These are phyloP conservation scores for Globia sparganii DNA, from an alignment of 2,888 invertebrate species.

Conservation along the genomic window DNA sequence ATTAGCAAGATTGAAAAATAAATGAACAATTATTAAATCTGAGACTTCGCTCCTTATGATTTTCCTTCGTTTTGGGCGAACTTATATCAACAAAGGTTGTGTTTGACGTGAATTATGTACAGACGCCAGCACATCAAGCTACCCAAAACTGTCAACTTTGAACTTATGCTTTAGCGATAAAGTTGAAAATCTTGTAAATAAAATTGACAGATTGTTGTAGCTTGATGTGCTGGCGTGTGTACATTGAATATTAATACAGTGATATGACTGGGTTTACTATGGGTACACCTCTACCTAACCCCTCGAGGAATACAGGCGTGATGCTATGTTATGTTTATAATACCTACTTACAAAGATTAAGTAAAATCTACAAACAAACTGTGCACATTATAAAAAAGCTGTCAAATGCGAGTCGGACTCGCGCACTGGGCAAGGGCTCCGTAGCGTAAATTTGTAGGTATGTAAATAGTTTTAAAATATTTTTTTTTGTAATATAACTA, in stretches of 20 bases:
- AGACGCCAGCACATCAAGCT: too few relatives aligned
- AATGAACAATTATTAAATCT: conserved; percentile 42
- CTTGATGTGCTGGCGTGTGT: too few relatives aligned
- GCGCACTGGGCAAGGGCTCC: too few relatives aligned
- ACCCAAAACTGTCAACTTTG: too few relatives aligned
- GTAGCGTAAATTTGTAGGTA: too few relatives aligned
- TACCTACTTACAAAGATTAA: background rate
- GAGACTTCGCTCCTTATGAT: conserved; percentile 22
- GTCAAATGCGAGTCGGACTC: too few relatives aligned
- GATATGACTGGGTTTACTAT: background rate
- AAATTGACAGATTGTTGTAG: too few relatives aligned
- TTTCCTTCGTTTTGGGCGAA: background rate
- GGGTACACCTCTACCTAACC: background rate
- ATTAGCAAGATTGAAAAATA: conserved; percentile 51
- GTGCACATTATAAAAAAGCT: background rate
- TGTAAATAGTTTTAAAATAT: too few relatives aligned
- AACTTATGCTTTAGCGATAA: too few relatives aligned
- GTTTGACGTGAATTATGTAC: background rate
- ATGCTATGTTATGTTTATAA: background rate
- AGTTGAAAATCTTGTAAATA: too few relatives aligned
- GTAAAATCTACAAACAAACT: background rate
- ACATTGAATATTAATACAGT: background rate
- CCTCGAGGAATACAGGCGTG: background rate
- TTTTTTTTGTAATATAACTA: too few relatives aligned
- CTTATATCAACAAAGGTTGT: background rate